Base-by-base conservation (phyloP, 2,888 invertebrate species). In the Meandrusa payeni region DNA sequence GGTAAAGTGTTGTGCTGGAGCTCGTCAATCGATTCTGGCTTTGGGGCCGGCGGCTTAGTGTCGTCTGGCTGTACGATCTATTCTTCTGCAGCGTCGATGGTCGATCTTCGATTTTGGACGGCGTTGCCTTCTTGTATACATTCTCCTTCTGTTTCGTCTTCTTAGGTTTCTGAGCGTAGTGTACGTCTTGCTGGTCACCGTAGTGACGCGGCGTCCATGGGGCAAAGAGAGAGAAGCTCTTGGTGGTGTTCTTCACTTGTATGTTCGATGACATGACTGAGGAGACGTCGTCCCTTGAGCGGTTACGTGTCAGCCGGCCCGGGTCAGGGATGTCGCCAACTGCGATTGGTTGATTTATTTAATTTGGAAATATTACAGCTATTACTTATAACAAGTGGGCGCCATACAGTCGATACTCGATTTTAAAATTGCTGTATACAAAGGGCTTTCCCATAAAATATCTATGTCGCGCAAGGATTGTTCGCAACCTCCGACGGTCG, bases 251-350 rank as follows among this genome's bases (percentile, higher is more conserved):
- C 55, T 91, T 90, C 33, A 92, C 91, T 70, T 94, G 92, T 2
- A 90, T 78, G 59, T 90, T 90, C 31, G 91, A 91, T 2, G 91
- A 90, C 64, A 89, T 85, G 52, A 90, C 89, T 1, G 92, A 92
- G 6, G 92, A 91, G 6, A 95, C 88, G 73, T 95, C 95, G 63
- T 95, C 95, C 11, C 94, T 89, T 17, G 95, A 95, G 24, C 93
- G 89, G 57, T 90, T 88, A 52, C 91, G 89, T 2, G 88, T 78
- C 5, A 78, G 55, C 15, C 90, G 78, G 9, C 91, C 91, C 19
- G 94, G 94, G 59, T 93, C 93, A 9, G 95, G 95, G 67, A 95
- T 95, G 72, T 94, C 95, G 45, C 95, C 95, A 61, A 95, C 94
- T 90, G 70, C 20, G 2, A 82, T n/a, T n/a, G n/a, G n/a, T n/a